Evolutionary conservation across 2,888 invertebrate species (phyloP).

Genomic region (Trachelus tabidus): DNA sequence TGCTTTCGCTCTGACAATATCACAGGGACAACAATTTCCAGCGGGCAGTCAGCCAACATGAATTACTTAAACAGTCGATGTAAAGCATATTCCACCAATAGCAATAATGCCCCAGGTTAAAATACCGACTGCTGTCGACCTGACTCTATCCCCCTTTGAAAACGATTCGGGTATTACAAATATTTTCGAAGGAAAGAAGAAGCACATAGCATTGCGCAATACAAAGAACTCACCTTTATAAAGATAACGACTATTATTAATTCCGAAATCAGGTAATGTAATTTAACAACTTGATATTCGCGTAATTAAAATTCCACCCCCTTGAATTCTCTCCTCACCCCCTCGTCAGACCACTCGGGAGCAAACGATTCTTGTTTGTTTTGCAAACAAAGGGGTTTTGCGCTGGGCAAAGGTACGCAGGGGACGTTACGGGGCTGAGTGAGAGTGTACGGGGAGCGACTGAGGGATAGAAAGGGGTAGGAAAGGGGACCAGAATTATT

Average conservation of each 20-base stretch:
- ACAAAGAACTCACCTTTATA: not conserved
- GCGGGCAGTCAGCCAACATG: not conserved
- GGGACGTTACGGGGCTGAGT: not conserved
- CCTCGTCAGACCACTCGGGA: constrained; percentile 40
- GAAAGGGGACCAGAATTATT: constrained; percentile 61
- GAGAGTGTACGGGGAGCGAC: constrained; percentile 10
- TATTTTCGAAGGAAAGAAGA: not conserved
- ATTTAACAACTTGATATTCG: constrained; percentile 53
- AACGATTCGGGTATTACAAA: not conserved
- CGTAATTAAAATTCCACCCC: constrained; percentile 61
- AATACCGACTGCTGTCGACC: not conserved
- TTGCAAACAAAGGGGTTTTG: constrained; percentile 60
- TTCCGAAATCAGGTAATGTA: constrained; percentile 24
- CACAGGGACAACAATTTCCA: not conserved
- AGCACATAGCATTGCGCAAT: not conserved
- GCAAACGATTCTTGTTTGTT: constrained; percentile 65
- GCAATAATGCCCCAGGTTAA: not conserved
- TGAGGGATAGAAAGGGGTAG: constrained; percentile 28
- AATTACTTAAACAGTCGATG: not conserved
- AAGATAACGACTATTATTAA: constrained; percentile 15
- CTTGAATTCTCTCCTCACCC: constrained; percentile 33
- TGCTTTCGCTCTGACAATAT: not conserved
- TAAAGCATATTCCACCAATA: not conserved
- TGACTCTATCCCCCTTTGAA: not conserved
- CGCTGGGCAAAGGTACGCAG: not conserved